phyloP scores from a whole-genome alignment of 2,888 invertebrate species.

The Morinoia aosen region DNA sequence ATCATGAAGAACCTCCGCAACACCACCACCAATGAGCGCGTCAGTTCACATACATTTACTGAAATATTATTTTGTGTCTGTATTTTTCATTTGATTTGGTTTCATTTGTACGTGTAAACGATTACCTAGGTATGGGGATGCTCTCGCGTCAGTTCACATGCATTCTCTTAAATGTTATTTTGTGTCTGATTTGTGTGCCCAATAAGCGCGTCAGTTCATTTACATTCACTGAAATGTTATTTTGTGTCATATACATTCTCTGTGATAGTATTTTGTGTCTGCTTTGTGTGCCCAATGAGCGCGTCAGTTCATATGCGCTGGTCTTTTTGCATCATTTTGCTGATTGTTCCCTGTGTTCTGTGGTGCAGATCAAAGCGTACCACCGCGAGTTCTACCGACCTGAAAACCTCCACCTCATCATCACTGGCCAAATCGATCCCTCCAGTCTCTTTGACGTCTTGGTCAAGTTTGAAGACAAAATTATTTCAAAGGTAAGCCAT shows the following conservation, averaged over 20 bases:
- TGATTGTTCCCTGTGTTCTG: background rate
- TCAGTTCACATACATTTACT: conserved; percentile 70
- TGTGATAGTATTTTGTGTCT: background rate
- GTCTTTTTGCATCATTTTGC: background rate
- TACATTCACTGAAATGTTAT: background rate
- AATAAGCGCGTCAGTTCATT: conserved; percentile 81
- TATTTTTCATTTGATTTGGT: background rate
- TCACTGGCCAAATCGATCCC: conserved; percentile 85
- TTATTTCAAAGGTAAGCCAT: conserved; percentile 70
- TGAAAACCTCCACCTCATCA: conserved; percentile 87
- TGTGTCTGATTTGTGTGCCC: no score
- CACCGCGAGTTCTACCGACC: conserved; percentile 90
- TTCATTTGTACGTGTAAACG: background rate
- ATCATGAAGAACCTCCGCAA: conserved; percentile 86
- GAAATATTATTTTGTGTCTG: background rate
- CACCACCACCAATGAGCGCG: conserved; percentile 86
- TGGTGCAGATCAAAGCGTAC: conserved; percentile 75
- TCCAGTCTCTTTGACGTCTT: conserved; percentile 83
- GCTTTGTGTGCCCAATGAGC: conserved; percentile 80
- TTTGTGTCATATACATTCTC: no score
- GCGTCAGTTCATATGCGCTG: conserved; percentile 75
- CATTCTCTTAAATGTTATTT: no score
- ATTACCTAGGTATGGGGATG: no score
- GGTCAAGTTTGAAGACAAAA: conserved; percentile 82
- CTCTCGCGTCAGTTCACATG: no score